These are phyloP conservation scores for Drosophila neotestacea DNA, from an alignment of 2,888 invertebrate genomes.

Conservation along the genomic window DNA sequence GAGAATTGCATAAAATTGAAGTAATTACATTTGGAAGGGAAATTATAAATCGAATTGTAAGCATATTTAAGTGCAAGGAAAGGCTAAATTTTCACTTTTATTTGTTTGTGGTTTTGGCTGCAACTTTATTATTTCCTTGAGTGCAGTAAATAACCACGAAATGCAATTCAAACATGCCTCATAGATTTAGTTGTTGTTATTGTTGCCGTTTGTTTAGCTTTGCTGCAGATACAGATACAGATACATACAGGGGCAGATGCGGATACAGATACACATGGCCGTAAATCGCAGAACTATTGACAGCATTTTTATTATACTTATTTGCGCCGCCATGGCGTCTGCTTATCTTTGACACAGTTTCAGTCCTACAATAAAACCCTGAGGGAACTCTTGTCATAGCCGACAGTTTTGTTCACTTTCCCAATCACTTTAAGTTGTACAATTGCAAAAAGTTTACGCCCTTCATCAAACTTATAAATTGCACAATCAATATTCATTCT, in stretches of 20 bases:
- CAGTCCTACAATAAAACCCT: constrained; percentile 17
- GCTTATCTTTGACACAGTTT: constrained; percentile 72
- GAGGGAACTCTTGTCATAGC: constrained; percentile 10
- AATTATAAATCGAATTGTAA: constrained; percentile 63
- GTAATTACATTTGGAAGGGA: constrained; percentile 52
- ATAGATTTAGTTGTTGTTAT: constrained; percentile 15
- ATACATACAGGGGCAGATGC: constrained; percentile 15
- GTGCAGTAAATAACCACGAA: constrained; percentile 58
- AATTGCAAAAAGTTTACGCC: constrained; percentile 30
- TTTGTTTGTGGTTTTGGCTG: constrained; percentile 15
- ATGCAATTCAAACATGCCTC: constrained; percentile 39
- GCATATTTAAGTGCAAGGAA: constrained; percentile 20
- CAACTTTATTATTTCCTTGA: constrained; percentile 75
- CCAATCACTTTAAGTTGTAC: neutral
- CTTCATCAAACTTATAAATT: neutral
- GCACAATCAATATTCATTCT: constrained; percentile 3
- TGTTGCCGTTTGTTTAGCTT: constrained; percentile 54
- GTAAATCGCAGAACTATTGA: constrained; percentile 70
- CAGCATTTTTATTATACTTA: constrained; percentile 47
- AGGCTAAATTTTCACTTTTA: constrained; percentile 36
- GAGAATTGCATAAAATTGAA: constrained; percentile 32
- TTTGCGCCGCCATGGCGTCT: constrained; percentile 45
- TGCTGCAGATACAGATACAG: constrained; percentile 45
- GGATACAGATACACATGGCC: constrained; percentile 24
- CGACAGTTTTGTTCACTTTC: constrained; percentile 22